Base-by-base conservation (phyloP, 2,113 vertebrate genomes). In the Neolamprologus hecqui region DNA sequence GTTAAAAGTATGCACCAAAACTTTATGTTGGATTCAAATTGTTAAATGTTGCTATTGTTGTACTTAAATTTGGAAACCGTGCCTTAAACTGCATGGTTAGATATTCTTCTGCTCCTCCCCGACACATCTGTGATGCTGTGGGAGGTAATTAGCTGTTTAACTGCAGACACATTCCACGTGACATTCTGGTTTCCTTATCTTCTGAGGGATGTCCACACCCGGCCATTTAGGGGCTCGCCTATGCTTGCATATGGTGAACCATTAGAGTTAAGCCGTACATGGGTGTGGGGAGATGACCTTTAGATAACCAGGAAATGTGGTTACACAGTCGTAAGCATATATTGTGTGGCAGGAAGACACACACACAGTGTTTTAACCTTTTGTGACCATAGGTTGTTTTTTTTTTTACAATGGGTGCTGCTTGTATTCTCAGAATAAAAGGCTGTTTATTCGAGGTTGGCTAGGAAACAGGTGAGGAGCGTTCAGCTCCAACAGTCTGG, bases 291-390 rank as follows among this genome's bases (percentile, higher is more conserved):
- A 60, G 57, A 60, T 60, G 26, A 31, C 57, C 57, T 31, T 10
- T 60, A 1, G 14, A 60, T 31, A 60, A 31, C 14, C 2, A 60
- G 26, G 26, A 31, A 60, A 60, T 60, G 57, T 10, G 26, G 57
- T 31, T 60, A 60, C 1, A 2, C 26, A 2, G 26, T 31, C 0
- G 8, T 31, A 60, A 60, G 26, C 55, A 15, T 28, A 28, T 58
- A 58, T 58, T 58, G 55, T 15, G 13, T 1, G 13, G 55, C 13
- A 58, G 55, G 55, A 57, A 57, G 3, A 57, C 23, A 21, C n/a
- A 21, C 47, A 9, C 26, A 31, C 57, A 58, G 3, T 60, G 26
- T 60, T 60, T 60, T 17, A 60, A 31, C 57, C 26, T 60, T 31
- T 60, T 60, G 0, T 60, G 0, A 60, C 57, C 14, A 58, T 58